phyloP scores from a whole-genome alignment of 2,113 vertebrate species.

The Melanerpes aurifrons region DNA sequence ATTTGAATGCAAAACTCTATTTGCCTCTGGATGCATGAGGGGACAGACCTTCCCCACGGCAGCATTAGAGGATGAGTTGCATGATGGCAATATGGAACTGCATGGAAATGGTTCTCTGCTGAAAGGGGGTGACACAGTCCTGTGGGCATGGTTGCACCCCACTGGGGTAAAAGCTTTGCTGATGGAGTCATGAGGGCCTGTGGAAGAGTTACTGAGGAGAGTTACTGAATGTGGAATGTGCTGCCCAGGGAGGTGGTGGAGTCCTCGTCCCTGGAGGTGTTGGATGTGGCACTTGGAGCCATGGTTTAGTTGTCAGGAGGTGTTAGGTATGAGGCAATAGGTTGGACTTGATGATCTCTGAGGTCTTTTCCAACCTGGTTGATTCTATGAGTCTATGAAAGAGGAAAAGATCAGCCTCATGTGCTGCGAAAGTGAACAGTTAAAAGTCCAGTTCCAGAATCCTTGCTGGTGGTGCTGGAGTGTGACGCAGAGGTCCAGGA shows the following conservation, averaged over 20 bases:
- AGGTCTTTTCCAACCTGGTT: too few species aligned
- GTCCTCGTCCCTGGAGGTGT: too few species aligned
- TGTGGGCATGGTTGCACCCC: not conserved
- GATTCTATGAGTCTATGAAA: not conserved
- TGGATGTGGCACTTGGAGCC: too few species aligned
- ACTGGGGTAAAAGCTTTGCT: not conserved
- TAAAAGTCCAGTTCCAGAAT: not conserved
- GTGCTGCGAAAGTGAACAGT: not conserved
- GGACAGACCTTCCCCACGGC: not conserved
- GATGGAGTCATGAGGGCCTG: not conserved
- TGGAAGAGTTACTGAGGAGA: not conserved
- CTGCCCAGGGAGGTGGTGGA: too few species aligned
- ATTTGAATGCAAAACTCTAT: not conserved
- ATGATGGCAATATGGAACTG: not conserved
- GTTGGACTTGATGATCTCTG: too few species aligned
- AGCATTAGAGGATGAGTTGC: not conserved
- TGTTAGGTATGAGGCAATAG: too few species aligned
- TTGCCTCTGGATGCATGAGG: not conserved
- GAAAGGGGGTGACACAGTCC: not conserved
- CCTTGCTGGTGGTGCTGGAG: not conserved
- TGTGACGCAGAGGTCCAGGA: rapidly evolving
- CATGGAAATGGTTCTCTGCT: not conserved
- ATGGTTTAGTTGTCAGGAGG: too few species aligned
- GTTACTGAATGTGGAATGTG: too few species aligned
- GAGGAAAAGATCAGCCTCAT: not conserved